Evolutionary conservation across 1,140 invertebrate genomes (phyloP).

Genomic region (Sycophila sp.): DNA sequence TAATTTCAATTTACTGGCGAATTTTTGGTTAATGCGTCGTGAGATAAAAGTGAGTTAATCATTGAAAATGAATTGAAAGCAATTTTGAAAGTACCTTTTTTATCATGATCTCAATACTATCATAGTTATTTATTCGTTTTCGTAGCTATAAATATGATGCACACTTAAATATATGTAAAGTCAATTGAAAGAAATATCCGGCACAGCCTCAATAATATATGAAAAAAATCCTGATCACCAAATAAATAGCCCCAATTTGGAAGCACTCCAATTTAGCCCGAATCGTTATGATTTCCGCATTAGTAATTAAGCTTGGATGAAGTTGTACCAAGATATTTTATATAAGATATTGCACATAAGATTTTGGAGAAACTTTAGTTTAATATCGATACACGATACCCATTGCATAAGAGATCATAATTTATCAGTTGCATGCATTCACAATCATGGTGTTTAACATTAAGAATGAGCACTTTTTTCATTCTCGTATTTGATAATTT

Average conservation of each 20-base stretch:
- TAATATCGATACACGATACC: conserved; percentile 19
- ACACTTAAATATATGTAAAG: background rate
- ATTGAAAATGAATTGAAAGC: no score
- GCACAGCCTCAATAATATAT: background rate
- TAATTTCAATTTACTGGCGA: no score
- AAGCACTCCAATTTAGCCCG: background rate
- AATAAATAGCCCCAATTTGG: no score
- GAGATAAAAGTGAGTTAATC: no score
- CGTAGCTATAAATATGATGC: background rate
- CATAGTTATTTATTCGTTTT: no score
- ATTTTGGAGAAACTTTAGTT: background rate
- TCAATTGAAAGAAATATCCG: background rate
- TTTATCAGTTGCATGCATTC: conserved; percentile 30
- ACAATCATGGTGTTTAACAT: no score
- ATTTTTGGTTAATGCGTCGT: no score
- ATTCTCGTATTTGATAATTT: no score
- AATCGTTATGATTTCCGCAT: background rate
- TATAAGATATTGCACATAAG: background rate
- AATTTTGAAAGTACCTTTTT: no score
- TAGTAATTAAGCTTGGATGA: conserved; percentile 13
- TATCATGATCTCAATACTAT: no score
- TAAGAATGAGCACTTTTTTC: no score
- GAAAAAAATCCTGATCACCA: background rate
- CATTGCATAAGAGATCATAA: conserved; percentile 10
- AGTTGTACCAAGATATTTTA: no score